Base-by-base conservation (phyloP, 2,797 vertebrate genomes). In the Falco cherrug region DNA sequence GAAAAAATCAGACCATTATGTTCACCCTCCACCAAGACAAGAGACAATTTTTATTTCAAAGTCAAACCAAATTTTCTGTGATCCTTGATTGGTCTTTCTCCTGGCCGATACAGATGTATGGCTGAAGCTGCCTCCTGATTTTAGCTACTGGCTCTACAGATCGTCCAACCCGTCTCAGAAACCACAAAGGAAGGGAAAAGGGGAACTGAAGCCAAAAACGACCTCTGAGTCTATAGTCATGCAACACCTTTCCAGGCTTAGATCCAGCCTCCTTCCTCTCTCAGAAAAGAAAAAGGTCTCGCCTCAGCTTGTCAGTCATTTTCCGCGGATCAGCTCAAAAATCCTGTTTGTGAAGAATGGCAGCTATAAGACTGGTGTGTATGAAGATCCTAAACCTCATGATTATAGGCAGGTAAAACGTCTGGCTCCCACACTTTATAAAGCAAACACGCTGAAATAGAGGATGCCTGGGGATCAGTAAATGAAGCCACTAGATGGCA, bases 361-460 rank as follows among this genome's bases (percentile, higher is more conserved):
- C 65, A 98, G 97, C 78, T 97, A 95, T 75, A 95, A 93, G 3
- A 60, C 54, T 43, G 94, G 59, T 48, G 63, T 69, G 15, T 98
- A 98, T 93, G 91, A 95, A 95, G 95, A 98, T 88, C 97, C 97
- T 10, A 98, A 98, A 94, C 97, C 88, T 28, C 97, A 98, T 17
- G 63, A 98, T 95, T 98, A 98, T 78, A 98, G 97, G 97, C 97
- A 97, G 70, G 97, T 98, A 87, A 83, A 54, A 5, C 87, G 61
- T 61, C 39, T 59, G 59, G 28, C 25, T 78, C 22, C 8, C 48
- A 57, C 37, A 41, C 13, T 31, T 10, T 21, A 29, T 6, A 61
- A 84, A 78, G 45, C 21, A 65, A 85, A 33, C 10, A 7, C 1
- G 2, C 35, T 35, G 81, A 39, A 79, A 47, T 7, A 19, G 10